Base-by-base conservation (phyloP, 2,113 vertebrate species). In the Seriola dumerili region DNA sequence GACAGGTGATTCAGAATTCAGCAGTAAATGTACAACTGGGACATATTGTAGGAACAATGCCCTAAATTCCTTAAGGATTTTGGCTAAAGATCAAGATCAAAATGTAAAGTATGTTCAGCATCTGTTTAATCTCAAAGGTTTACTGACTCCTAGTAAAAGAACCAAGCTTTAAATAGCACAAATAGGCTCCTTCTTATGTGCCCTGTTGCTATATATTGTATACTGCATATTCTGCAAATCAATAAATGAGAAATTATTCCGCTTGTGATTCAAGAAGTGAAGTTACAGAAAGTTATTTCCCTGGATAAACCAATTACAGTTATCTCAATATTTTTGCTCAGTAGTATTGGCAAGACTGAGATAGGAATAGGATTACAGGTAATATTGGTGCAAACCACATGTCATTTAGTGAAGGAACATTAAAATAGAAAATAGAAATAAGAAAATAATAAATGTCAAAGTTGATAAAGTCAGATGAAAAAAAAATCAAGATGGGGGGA, bases 111-210 rank as follows among this genome's bases (percentile, higher is more conserved):
- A 88, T 88, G 76, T 72, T 54, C 4, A 8, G 74, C 57, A 29
- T 81, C 64, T 75, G 67, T 71, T 85, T 81, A 90, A 89, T 73
- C 85, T 57, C 54, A 57, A 19, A 88, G 77, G 76, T 67, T 78
- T 74, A 70, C 80, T 34, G 54, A 74, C 50, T 52, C 40, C 16
- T 65, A 32, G 32, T 50, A 68, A 67, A 78, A 58, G 46, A 68
- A 23, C n/a, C 36, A 34, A 32, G 50, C 11, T 44, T 76, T 57
- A 54, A 69, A 72, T 12, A 54, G 57, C 65, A 40, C 57, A 62
- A 75, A 54, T 67, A 23, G 23, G 13, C 36, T 23, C 40, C 38
- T 57, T 29, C 21, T 32, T 29, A 66, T 71, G 50, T 59, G n/a
- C 58, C 44, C 11, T 38, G 23, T 48, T 72, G 25, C 29, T 25